These are phyloP conservation scores for Ictalurus punctatus DNA, from an alignment of 2,113 vertebrate genomes.

Conservation along the genomic window DNA sequence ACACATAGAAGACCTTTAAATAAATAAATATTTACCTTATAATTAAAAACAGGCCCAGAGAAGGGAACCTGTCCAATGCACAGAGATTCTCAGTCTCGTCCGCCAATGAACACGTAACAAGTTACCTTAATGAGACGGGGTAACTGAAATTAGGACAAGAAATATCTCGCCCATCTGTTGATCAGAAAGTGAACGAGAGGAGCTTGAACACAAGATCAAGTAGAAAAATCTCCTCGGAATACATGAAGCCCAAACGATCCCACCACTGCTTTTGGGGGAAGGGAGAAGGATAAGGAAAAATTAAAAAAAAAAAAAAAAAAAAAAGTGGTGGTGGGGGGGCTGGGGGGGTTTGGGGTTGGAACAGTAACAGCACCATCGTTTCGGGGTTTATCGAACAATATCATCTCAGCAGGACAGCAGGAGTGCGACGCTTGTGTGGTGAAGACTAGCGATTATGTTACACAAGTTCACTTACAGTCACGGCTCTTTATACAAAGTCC, in stretches of 20 bases:
- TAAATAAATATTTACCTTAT: not conserved
- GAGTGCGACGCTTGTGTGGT: slow-evolving; percentile 1
- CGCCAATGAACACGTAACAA: not conserved
- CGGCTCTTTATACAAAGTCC: slow-evolving; percentile 24
- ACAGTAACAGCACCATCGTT: slow-evolving; percentile 45
- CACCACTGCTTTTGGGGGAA: not conserved
- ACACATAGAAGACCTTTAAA: not conserved
- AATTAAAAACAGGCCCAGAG: not conserved
- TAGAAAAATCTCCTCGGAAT: not conserved
- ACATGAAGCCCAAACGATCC: not conserved
- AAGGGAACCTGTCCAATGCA: not conserved
- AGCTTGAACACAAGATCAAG: not conserved
- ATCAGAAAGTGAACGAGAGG: not conserved
- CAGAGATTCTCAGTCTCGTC: not conserved
- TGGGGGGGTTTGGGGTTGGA: not conserved
- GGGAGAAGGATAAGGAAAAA: not conserved
- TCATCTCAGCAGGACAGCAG: slow-evolving; percentile 3
- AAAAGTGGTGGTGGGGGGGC: too few relatives aligned
- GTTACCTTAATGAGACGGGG: not conserved
- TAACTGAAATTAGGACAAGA: not conserved
- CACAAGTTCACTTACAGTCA: slow-evolving; percentile 1
- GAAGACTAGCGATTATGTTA: slow-evolving; percentile 16
- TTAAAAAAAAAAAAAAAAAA: too few relatives aligned
- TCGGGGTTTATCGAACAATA: not conserved
- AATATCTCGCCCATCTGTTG: not conserved